Evolutionary conservation across 2,888 invertebrate genomes (phyloP).

Genomic region (Elmis aenea): DNA sequence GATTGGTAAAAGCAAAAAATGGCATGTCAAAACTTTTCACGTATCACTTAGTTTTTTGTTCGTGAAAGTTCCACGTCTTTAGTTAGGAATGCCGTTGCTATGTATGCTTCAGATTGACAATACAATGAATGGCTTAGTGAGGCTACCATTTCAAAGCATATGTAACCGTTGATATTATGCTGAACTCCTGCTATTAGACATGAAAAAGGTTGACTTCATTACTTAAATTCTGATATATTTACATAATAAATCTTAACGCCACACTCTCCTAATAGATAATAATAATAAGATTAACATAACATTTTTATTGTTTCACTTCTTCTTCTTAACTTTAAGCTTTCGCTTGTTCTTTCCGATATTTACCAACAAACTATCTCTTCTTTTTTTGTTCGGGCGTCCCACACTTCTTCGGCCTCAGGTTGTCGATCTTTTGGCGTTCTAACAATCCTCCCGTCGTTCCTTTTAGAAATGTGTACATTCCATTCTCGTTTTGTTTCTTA

Average conservation of each 20-base stretch:
- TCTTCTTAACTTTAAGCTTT: too few species aligned
- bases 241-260: conserved; percentile 9
- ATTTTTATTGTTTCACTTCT: too few species aligned
- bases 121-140: conserved; percentile 22
- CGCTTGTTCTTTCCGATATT: too few species aligned
- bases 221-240: conserved; percentile 9
- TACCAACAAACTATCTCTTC: too few species aligned
- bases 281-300: too few species aligned
- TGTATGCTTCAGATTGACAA: conserved; percentile 22
- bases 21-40: conserved; percentile 23
- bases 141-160: conserved; percentile 16
- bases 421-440: too few species aligned
- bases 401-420: too few species aligned
- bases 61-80: conserved; percentile 23
- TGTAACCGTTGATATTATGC: conserved; percentile 13
- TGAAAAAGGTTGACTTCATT: conserved; percentile 11
- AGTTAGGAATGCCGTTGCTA: conserved; percentile 24
- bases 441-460: too few species aligned
- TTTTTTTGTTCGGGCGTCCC: too few species aligned
- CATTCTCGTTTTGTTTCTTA: too few species aligned
- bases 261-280: too few species aligned
- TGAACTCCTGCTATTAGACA: conserved; percentile 12
- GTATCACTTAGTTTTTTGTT: conserved; percentile 24
- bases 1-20: conserved; percentile 16
- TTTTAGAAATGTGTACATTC: too few species aligned